Evolutionary conservation across 2,888 invertebrate genomes (phyloP), one percentile per base, ranked within the genome.

Genomic region (Lepidonotus clava): DNA sequence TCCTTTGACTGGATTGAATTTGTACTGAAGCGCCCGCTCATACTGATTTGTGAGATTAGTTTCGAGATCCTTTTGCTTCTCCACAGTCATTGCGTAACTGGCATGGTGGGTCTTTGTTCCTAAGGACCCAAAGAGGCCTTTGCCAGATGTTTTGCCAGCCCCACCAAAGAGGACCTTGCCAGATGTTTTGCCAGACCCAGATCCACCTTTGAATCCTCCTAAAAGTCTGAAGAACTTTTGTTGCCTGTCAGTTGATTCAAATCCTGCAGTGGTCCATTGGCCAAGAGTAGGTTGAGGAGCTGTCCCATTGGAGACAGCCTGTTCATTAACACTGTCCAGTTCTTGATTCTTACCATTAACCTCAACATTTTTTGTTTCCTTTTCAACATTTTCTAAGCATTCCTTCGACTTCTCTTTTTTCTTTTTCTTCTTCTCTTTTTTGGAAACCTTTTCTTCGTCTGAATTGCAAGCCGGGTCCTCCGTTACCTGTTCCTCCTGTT

Each of bases 191-290:
- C 61, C 28, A 4, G n/a, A n/a, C n/a, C 51, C 85, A 84, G 53
- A 11, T 36, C 85, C 86, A 76, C 91, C 91, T 71, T 91, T 91
- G 83, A 90, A 90, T 18, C 91, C 92, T 41, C 92, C 92, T 6
- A 92, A 36, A 18, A 92, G 89, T 28, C 91, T 83, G 0, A 91
- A 83, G 87, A 92, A 92, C 89, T 92, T 92, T 61, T 91, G 89
- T 87, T 92, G 91, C 77, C 91, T 86, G 5, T 90, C 89, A 8
- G 85, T 86, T 76, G 89, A 89, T 21, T 89, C 91, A 86, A 91
- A 90, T 32, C 90, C 86, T 36, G 89, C 90, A 36, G 90, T 88
- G 32, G 87, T 88, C 92, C 92, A 92, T 86, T 92, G 91, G 11
- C 91, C 91, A n/a, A 87, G 38, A 11, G 28, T 24, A n/a, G n/a